These are phyloP conservation scores for Clostera curtula DNA, from an alignment of 2,888 invertebrate genomes.

Conservation along the genomic window DNA sequence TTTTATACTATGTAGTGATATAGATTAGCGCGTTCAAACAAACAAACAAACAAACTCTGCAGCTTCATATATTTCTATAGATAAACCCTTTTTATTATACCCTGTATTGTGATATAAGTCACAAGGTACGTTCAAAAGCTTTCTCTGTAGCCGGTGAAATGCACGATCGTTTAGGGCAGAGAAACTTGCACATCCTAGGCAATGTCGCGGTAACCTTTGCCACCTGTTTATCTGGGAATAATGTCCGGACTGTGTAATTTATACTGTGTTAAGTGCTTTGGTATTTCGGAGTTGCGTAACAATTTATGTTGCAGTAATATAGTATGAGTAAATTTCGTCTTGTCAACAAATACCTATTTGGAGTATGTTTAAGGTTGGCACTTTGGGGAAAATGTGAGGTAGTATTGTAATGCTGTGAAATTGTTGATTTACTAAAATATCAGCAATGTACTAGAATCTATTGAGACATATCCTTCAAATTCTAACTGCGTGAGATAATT, in stretches of 20 bases:
- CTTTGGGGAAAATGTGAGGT: no score
- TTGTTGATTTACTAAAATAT: no score
- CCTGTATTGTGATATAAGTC: slow-evolving; percentile 22
- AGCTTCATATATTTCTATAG: not conserved
- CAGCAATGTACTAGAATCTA: no score
- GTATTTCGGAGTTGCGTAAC: not conserved
- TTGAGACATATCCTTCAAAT: no score
- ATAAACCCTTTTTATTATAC: slow-evolving; percentile 10
- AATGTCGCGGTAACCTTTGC: slow-evolving; percentile 45
- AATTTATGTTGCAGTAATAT: no score
- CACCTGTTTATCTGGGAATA: slow-evolving; percentile 18
- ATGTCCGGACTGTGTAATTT: slow-evolving; percentile 4
- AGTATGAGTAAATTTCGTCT: no score
- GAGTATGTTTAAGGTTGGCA: no score
- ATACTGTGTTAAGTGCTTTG: not conserved
- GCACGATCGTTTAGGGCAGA: slow-evolving; percentile 48
- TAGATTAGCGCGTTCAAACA: no score
- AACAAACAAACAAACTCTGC: not conserved
- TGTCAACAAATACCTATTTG: no score
- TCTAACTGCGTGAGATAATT: no score
- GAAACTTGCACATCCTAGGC: slow-evolving; percentile 42
- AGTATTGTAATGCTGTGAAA: no score
- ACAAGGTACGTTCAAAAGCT: slow-evolving; percentile 40
- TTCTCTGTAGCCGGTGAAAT: slow-evolving; percentile 39
- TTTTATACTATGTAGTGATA: no score